A percentile compares a stretch with the other conserved stretches of the same genome.
Evolutionary conservation across 2,113 vertebrate species (phyloP).

Genomic region (Cettia cetti): DNA sequence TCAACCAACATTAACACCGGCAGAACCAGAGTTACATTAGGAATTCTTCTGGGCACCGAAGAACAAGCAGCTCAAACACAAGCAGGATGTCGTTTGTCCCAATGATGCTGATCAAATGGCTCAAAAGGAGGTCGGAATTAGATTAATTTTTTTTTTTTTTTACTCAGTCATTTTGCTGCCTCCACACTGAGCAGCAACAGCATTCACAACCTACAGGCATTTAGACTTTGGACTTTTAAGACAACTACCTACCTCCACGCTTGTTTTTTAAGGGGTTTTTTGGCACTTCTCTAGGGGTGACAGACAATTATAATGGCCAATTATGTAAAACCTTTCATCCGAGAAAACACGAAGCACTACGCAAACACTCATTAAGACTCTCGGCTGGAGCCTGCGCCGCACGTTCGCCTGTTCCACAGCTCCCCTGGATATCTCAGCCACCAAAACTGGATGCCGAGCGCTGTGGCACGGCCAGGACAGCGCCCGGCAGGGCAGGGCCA

Average conservation of each 20-base stretch:
- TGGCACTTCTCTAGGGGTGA: neutral
- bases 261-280: neutral
- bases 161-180: neutral
- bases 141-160: neutral
- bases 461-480: neutral
- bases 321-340: constrained; percentile 54
- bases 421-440: neutral
- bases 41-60: neutral
- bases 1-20: neutral
- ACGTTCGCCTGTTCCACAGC: neutral
- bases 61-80: neutral
- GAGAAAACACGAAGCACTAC: neutral
- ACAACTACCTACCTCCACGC: neutral
- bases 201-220: neutral
- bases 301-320: constrained; percentile 29
- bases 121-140: neutral
- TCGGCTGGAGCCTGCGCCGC: neutral
- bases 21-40: neutral
- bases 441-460: neutral
- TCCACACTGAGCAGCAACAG: neutral
- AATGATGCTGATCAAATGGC: neutral
- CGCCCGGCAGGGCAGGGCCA: neutral
- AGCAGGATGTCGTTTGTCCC: neutral
- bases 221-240: neutral
- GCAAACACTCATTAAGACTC: constrained; percentile 23